These are phyloP conservation scores for Grammomys dolichurus DNA, from an alignment of 2,113 vertebrate genomes.

Conservation along the genomic window DNA sequence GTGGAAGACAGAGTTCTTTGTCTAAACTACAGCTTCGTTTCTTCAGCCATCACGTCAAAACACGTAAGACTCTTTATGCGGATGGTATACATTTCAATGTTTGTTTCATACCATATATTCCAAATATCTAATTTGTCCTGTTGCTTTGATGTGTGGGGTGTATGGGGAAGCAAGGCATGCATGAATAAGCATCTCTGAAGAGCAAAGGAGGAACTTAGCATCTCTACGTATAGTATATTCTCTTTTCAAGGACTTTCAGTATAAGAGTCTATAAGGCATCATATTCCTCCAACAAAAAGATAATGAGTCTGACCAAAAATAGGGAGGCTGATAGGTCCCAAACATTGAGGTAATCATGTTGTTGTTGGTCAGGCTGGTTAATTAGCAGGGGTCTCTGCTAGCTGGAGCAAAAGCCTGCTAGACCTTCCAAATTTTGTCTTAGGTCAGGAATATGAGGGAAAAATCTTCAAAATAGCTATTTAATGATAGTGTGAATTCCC, in stretches of 20 bases:
- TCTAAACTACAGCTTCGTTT: background rate
- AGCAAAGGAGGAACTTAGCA: background rate
- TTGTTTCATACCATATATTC: too few relatives aligned
- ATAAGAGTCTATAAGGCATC: background rate
- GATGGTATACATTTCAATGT: background rate
- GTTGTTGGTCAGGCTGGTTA: background rate
- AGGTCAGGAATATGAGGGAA: background rate
- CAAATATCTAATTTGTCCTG: accelerated
- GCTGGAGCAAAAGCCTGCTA: background rate
- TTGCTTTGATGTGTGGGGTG: background rate
- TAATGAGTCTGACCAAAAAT: background rate
- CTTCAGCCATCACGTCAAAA: background rate
- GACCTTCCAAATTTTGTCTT: background rate
- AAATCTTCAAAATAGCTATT: background rate
- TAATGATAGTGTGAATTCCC: background rate
- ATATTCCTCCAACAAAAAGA: background rate
- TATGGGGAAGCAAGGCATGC: background rate
- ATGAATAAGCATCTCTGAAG: background rate
- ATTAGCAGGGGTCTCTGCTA: background rate
- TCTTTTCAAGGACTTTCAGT: background rate
- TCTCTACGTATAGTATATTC: background rate
- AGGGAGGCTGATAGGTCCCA: background rate
- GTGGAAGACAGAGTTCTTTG: background rate
- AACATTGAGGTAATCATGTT: background rate
- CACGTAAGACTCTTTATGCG: background rate